Evolutionary conservation across 1,140 invertebrate species (phyloP).

Genomic region (Venturia canescens): DNA sequence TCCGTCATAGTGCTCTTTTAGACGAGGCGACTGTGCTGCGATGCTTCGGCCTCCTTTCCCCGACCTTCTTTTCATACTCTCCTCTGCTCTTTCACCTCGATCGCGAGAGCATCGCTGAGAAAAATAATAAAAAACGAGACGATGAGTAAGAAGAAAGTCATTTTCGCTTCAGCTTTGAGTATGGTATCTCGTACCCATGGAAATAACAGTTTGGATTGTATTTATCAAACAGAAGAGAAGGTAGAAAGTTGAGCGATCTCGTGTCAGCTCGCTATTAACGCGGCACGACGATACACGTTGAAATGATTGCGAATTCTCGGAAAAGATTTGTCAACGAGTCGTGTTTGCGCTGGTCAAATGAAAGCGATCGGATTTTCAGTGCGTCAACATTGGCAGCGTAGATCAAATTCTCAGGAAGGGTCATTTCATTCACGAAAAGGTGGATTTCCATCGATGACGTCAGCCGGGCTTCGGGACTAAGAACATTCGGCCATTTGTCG

Average conservation of each 20-base stretch:
- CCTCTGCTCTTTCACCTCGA: conserved; percentile 7
- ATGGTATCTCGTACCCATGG: conserved; percentile 2
- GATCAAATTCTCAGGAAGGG: too few species aligned
- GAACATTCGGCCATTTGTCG: not conserved
- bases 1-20: conserved; percentile 21
- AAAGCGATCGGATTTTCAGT: not conserved
- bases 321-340: not conserved
- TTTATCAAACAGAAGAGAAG: conserved; percentile 12
- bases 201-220: not conserved
- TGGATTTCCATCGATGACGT: too few species aligned
- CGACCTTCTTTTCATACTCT: conserved; percentile 40
- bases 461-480: too few species aligned
- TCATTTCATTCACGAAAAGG: too few species aligned
- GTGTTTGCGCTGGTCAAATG: not conserved
- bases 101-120: not conserved
- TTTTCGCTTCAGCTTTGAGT: conserved; percentile 8
- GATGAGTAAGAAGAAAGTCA: not conserved
- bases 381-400: too few species aligned
- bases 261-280: not conserved
- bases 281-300: not conserved
- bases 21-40: conserved; percentile 4
- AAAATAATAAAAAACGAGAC: conserved; percentile 15
- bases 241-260: conserved; percentile 27
- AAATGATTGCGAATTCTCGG: not conserved
- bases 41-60: conserved; percentile 49